These are phyloP conservation scores for Polymixis lichenea DNA, from an alignment of 2,888 invertebrate species.

Conservation along the genomic window DNA sequence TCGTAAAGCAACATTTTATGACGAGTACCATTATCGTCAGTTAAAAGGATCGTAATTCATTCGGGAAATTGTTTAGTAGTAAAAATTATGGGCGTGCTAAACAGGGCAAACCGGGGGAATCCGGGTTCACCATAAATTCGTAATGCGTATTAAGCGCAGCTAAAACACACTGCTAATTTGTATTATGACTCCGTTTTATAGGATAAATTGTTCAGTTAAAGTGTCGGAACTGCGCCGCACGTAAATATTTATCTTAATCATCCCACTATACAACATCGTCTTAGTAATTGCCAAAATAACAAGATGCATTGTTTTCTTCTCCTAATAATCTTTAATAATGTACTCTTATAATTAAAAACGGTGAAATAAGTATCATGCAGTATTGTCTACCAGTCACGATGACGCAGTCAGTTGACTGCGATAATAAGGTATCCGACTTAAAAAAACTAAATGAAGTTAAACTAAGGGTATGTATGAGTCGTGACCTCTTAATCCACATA, in stretches of 20 bases:
- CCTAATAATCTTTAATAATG: neutral
- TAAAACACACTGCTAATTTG: slow-evolving; percentile 46
- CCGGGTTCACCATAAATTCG: slow-evolving; percentile 43
- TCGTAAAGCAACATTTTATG: slow-evolving; percentile 66
- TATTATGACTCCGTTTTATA: slow-evolving; percentile 42
- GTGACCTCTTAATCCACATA: too few species aligned
- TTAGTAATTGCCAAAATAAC: neutral
- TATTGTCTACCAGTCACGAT: too few species aligned
- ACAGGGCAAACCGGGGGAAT: slow-evolving; percentile 40
- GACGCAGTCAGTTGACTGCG: too few species aligned
- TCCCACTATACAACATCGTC: neutral
- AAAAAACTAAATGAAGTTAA: neutral
- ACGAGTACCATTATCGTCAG: slow-evolving; percentile 63
- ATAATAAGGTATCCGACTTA: neutral
- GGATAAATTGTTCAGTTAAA: slow-evolving; percentile 21
- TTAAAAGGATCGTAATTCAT: slow-evolving; percentile 65
- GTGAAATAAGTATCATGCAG: too few species aligned
- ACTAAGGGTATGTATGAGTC: neutral
- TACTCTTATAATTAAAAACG: too few species aligned
- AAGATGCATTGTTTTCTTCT: neutral
- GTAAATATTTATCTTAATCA: slow-evolving; percentile 16
- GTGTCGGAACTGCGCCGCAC: slow-evolving; percentile 8
- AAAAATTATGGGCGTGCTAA: slow-evolving; percentile 54
- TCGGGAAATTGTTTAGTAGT: slow-evolving; percentile 61
- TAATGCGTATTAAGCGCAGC: slow-evolving; percentile 34